These are phyloP conservation scores for Lamproptera curius DNA, from an alignment of 2,888 invertebrate species.

Conservation along the genomic window DNA sequence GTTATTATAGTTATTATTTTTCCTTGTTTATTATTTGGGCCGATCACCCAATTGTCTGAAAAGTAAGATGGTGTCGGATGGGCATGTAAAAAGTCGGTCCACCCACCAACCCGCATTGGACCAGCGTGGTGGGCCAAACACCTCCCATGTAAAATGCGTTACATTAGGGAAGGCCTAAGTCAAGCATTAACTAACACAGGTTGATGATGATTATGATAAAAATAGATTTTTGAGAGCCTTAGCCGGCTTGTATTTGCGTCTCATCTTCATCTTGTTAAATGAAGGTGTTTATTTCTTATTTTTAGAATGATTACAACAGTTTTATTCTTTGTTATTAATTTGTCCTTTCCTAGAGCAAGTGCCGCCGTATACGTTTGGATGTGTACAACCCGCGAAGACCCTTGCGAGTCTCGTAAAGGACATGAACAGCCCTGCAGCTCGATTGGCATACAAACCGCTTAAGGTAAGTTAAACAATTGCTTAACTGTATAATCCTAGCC, in stretches of 20 bases:
- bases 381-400: constrained; percentile 47
- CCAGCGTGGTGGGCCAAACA: too few relatives aligned
- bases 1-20: too few relatives aligned
- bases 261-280: too few relatives aligned
- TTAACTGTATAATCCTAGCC: too few relatives aligned
- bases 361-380: constrained; percentile 52
- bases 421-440: constrained; percentile 61
- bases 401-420: constrained; percentile 44
- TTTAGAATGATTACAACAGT: neutral
- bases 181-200: neutral
- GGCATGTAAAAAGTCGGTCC: too few relatives aligned
- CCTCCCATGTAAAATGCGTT: too few relatives aligned
- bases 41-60: too few relatives aligned
- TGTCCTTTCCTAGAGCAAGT: constrained; percentile 29
- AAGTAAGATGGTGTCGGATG: too few relatives aligned
- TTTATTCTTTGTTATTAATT: neutral
- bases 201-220: neutral
- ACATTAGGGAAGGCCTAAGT: too few relatives aligned
- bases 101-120: too few relatives aligned
- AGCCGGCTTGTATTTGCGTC: too few relatives aligned
- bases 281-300: neutral
- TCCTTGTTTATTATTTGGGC: too few relatives aligned
- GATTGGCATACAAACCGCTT: constrained; percentile 44
- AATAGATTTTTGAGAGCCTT: neutral
- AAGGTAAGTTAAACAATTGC: constrained; percentile 36